Evolutionary conservation across 2,888 invertebrate species (phyloP), one percentile per base, ranked within the genome.

Genomic region (Conistra vaccinii): DNA sequence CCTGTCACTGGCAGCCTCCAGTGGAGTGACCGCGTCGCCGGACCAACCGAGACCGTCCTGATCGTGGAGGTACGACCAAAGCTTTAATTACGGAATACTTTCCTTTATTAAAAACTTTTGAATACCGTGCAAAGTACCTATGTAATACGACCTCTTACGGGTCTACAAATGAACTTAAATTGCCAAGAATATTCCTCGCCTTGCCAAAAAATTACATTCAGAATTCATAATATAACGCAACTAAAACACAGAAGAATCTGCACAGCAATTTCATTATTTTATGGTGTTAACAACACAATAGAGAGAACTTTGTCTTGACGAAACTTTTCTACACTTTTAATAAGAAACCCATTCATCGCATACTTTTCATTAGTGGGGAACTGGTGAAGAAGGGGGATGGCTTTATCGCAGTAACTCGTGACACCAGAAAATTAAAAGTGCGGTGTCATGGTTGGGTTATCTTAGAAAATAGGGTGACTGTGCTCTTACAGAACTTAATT

Each of bases 401-500:
- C 92, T 93, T 95, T 95, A 95, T 95, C 95, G 94, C 92, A 90
- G 90, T 92, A 92, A 93, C 92, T 93, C 93, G 95, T 94, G 95
- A 95, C 95, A 94, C 93, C 93, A 95, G 94, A 95, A 95, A 95
- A 95, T 96, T 95, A 94, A 95, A 96, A 96, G 94, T 92, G 94
- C 93, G 84, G 77, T 86, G 94, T 96, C 96, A 96, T 91, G 93
- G 89, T 92, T 90, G 89, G 92, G 92, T 92, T 94, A 94, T 95
- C 95, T 94, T 91, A 91, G 91, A 87, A 91, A 93, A 93, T 92
- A 92, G 94, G 93, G 94, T 95, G 95, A 95, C 94, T 94, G 89
- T 83, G 93, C 94, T 93, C 84, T 93, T 92, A 90, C 89, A 90
- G 90, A 91, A 94, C 94, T 94, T 95, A 95, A 95, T 96, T 96